Evolutionary conservation across 2,113 vertebrate species (phyloP).

Genomic region (Nerophis lumbriciformis): DNA sequence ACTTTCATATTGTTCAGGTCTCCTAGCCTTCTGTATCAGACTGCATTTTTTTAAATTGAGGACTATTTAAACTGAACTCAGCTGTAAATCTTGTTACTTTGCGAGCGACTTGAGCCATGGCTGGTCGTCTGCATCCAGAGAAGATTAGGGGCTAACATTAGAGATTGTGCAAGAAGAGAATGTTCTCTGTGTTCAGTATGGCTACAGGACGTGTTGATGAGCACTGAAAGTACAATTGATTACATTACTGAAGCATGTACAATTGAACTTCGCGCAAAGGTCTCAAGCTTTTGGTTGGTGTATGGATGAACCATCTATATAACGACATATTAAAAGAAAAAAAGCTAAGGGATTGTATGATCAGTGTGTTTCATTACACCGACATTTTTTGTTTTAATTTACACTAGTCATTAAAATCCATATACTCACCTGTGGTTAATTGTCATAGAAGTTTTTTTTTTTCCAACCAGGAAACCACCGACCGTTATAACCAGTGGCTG

Average conservation of each 20-base stretch:
- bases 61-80: conserved; percentile 86
- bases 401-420: too few species aligned
- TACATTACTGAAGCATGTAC: conserved; percentile 83
- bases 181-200: conserved; percentile 83
- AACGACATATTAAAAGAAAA: conserved; percentile 78
- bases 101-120: conserved; percentile 82
- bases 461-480: too few species aligned
- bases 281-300: conserved; percentile 85
- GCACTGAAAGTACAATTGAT: conserved; percentile 75
- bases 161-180: conserved; percentile 71
- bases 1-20: conserved; percentile 99
- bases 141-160: conserved; percentile 70
- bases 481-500: too few species aligned
- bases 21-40: conserved; percentile 98
- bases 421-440: background rate
- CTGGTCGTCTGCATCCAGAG: conserved; percentile 82
- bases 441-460: too few species aligned
- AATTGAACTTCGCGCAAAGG: conserved; percentile 79
- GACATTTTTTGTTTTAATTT: background rate
- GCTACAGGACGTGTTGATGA: conserved; percentile 81
- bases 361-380: conserved; percentile 39
- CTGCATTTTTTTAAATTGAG: conserved; percentile 86
- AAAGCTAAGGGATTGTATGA: conserved; percentile 51
- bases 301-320: conserved; percentile 89
- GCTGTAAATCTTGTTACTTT: conserved; percentile 78